Evolutionary conservation across 2,888 invertebrate species (phyloP), one percentile per base, ranked within the genome.

Genomic region (Seira sanloemensis): DNA sequence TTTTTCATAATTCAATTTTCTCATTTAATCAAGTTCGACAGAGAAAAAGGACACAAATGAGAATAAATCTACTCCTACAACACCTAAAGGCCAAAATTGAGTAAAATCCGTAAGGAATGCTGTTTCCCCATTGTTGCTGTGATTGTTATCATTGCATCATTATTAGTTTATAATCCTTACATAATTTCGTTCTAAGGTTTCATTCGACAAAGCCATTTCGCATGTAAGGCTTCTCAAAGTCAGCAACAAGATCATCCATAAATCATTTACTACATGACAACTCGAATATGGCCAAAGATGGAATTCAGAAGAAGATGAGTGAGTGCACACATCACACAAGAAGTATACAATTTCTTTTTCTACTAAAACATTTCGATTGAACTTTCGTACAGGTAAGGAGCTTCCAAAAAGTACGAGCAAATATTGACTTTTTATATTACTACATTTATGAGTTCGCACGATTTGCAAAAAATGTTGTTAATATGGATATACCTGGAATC

Each of bases 281-380:
- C 72, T 73, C 72, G 23, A 73, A 58, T 73, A 24, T 73, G 50
- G 25, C 72, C 72, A 73, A 73, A 73, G 12, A 73, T 73, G 72
- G 72, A 25, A 54, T 37, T n/a, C n/a, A n/a, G n/a, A n/a, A 71
- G 50, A 71, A 26, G 4, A 9, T 65, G 19, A 23, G 24, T 12
- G 46, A 71, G 50, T 21, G 12, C 71, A 37, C 50, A 46, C 62
- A 62, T n/a, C n/a, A n/a, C n/a, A n/a, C n/a, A n/a, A n/a, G n/a
- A n/a, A n/a, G n/a, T n/a, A n/a, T n/a, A n/a, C n/a, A n/a, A n/a
- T n/a, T n/a, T n/a, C n/a, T n/a, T n/a, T n/a, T n/a, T n/a, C n/a
- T n/a, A n/a, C n/a, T n/a, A n/a, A n/a, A n/a, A n/a, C n/a, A n/a
- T n/a, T n/a, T n/a, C n/a, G n/a, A n/a, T n/a, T n/a, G n/a, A n/a